Evolutionary conservation across 1,140 invertebrate species (phyloP), one percentile per base, ranked within the genome.

Genomic region (Cyclargus thomasi): DNA sequence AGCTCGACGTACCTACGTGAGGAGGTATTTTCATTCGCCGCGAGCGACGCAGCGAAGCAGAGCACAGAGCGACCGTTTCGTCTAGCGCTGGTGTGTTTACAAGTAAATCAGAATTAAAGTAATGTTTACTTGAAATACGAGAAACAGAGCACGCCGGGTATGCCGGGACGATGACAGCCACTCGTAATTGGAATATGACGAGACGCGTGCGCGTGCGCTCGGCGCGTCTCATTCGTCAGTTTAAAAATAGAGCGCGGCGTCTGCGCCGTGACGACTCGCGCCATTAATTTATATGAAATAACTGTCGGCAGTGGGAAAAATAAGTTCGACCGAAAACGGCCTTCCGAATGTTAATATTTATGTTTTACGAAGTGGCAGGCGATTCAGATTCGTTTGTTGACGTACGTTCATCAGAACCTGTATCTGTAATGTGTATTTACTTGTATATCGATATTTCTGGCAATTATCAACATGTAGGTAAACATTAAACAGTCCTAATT

Each of bases 241-340:
- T 86, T 89, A 90, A 81, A 88, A 88, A 90, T 90, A 90, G 88
- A 88, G 78, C 73, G 70, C 81, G 76, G 83, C 86, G 88, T 88
- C 86, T 90, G 88, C 84, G 85, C 82, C 86, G 85, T 90, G 85
- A 90, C 86, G 88, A 88, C 84, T 88, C 84, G 76, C 85, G 83
- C 87, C 85, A 90, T 90, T 88, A 90, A 88, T 90, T 90, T 88
- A 88, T 90, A 90, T 87, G 86, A 90, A 90, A 90, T 90, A 88
- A 90, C 82, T 88, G 87, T 90, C 87, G 85, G 81, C 87, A 88
- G 83, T 83, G 81, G 84, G 83, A 90, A 88, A 90, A 90, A 90
- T 86, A 86, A 85, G 79, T 86, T 80, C 79, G 79, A 86, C 84
- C 77, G 81, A 79, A 85, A 87, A 85, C 79, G 84, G 84, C 83